Conservation (phyloP, 1,140 invertebrate genomes). For the Zaprionus inermis region DNA sequence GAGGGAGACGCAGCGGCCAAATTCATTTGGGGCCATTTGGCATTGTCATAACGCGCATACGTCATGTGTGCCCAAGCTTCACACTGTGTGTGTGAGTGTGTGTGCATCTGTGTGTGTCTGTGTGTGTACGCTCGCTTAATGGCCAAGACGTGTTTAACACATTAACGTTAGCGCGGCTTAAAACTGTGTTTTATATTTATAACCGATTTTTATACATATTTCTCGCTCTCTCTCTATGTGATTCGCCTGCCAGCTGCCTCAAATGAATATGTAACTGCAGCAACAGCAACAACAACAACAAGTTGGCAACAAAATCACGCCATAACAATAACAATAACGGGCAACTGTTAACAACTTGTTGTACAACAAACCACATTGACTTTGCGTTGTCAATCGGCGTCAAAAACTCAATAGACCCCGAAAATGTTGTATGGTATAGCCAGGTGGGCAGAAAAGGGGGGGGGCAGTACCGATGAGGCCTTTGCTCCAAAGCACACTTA, state of each 20-base stretch:
- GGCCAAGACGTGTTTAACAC: slow-evolving; percentile 80
- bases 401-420: slow-evolving; percentile 13
- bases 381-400: slow-evolving; percentile 26
- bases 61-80: slow-evolving; percentile 57
- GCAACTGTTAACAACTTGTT: slow-evolving; percentile 51
- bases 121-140: slow-evolving; percentile 53
- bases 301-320: slow-evolving; percentile 12
- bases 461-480: background rate
- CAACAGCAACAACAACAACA: slow-evolving; percentile 21
- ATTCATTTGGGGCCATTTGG: slow-evolving; percentile 51
- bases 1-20: slow-evolving; percentile 24
- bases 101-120: slow-evolving; percentile 11
- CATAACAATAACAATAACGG: slow-evolving; percentile 35
- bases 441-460: background rate
- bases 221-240: background rate
- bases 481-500: background rate
- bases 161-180: slow-evolving; percentile 69
- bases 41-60: slow-evolving; percentile 78
- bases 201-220: slow-evolving; percentile 59
- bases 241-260: slow-evolving; percentile 35
- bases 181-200: slow-evolving; percentile 73
- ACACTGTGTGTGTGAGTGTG: background rate
- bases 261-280: slow-evolving; percentile 45
- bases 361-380: slow-evolving; percentile 34
- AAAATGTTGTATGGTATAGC: background rate